phyloP scores from a whole-genome alignment of 2,797 vertebrate species.

The Sebastes steindachneri region DNA sequence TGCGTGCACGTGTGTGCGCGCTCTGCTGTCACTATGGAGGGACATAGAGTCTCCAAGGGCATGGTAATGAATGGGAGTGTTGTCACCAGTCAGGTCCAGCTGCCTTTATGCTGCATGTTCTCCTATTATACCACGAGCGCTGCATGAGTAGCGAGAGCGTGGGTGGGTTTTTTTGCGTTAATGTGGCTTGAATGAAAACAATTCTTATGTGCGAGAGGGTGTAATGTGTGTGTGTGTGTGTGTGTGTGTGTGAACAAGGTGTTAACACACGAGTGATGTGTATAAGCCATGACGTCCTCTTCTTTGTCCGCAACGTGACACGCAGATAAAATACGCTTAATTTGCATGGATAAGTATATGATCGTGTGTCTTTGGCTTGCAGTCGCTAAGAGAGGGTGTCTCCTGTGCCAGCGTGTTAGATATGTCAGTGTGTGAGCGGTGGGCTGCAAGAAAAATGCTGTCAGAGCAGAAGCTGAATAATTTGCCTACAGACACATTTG shows the following conservation, averaged over 20 bases:
- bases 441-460: slow-evolving; percentile 58
- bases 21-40: slow-evolving; percentile 67
- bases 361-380: slow-evolving; percentile 16
- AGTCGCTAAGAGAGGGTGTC: neutral
- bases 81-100: slow-evolving; percentile 81
- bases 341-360: slow-evolving; percentile 49
- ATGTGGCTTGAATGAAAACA: slow-evolving; percentile 39
- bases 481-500: slow-evolving; percentile 62
- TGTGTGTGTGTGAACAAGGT: slow-evolving; percentile 19
- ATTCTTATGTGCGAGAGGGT: neutral
- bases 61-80: slow-evolving; percentile 81
- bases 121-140: slow-evolving; percentile 56
- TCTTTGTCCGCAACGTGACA: slow-evolving; percentile 11
- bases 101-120: slow-evolving; percentile 76
- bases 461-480: slow-evolving; percentile 70
- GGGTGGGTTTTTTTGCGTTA: slow-evolving; percentile 40
- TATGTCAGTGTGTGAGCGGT: slow-evolving; percentile 36
- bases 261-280: slow-evolving; percentile 15
- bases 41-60: slow-evolving; percentile 76
- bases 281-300: slow-evolving; percentile 10
- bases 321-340: slow-evolving; percentile 49
- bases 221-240: slow-evolving; percentile 1
- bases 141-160: slow-evolving; percentile 33
- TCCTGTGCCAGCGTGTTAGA: slow-evolving; percentile 46
- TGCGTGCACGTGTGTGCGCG: slow-evolving; percentile 5